Evolutionary conservation across 2,797 vertebrate genomes (phyloP), one percentile per base, ranked within the genome.

Genomic region (Lutjanus argentimaculatus): DNA sequence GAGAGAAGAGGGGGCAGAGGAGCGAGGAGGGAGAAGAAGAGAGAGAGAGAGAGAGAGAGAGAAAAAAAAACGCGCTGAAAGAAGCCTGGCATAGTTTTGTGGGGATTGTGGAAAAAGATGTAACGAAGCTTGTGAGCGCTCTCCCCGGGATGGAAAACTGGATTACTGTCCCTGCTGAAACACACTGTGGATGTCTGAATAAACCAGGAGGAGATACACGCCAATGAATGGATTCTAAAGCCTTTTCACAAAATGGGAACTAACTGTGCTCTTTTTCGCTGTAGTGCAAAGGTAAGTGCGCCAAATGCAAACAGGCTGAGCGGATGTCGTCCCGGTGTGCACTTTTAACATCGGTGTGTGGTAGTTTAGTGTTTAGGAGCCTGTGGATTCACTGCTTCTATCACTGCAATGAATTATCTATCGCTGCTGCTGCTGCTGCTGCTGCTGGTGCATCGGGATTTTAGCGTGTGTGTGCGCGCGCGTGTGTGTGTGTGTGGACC

Each of bases 241-340:
- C 83, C 65, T 76, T 91, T 88, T 88, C 90, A 74, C 86, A 94
- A 93, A 84, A 95, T 95, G 95, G 95, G 92, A 95, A 94, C 93
- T 93, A 92, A 94, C 77, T 88, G 88, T 85, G 90, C 85, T 85
- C 77, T 17, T 85, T 92, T 80, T 91, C 77, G 84, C 91, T 92
- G 83, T 90, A 91, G 90, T 94, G 92, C 91, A 86, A 94, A 96
- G 96, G 96, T 96, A 94, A 95, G 95, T 74, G 86, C 75, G 63
- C 62, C 67, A 57, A 36, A 46, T 17, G 76, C 75, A 55, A 62
- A 72, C 67, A 21, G 66, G 45, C 13, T 0, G 64, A 40, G 43
- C 42, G 19, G 10, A 30, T 49, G 8, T 42, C 48, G 36, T 65
- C 51, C 67, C 48, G 67, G 40, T 36, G 62, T 36, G 30, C 30